phyloP scores from a whole-genome alignment of 2,797 vertebrate species.

The Gymnopithys bicolor region DNA sequence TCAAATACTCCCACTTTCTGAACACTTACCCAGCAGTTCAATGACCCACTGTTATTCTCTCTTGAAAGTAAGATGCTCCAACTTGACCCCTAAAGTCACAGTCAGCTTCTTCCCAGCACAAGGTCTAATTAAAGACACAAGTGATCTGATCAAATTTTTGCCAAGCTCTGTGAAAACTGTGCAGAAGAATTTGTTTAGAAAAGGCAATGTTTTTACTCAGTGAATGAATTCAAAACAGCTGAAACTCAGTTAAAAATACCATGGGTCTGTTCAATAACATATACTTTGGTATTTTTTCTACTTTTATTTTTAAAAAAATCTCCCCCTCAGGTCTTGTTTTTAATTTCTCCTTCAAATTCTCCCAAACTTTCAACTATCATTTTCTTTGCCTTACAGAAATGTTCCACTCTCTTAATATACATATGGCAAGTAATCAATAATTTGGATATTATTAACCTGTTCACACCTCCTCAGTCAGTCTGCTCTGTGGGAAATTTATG shows the following conservation, averaged over 20 bases:
- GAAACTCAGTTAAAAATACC: neutral
- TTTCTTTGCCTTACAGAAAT: neutral
- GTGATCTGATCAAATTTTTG: neutral
- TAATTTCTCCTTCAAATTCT: neutral
- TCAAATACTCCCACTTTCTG: neutral
- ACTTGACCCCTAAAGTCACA: neutral
- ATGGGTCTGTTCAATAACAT: neutral
- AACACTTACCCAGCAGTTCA: neutral
- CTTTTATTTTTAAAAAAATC: neutral
- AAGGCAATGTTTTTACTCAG: neutral
- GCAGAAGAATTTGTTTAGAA: neutral
- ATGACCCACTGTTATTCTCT: neutral
- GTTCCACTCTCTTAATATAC: neutral
- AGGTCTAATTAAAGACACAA: constrained; percentile 21
- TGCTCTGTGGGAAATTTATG: neutral
- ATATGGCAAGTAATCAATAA: neutral
- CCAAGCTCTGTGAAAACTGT: neutral
- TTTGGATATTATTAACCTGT: neutral
- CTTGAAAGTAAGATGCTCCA: neutral
- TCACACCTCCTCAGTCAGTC: neutral
- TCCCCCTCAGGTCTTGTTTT: neutral
- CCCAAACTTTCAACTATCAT: neutral
- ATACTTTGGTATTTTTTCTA: neutral
- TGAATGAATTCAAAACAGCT: constrained; percentile 21
- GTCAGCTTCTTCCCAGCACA: constrained; percentile 8